A percentile compares a stretch with the other conserved stretches of the same genome.
phyloP scores from a whole-genome alignment of 2,888 invertebrate genomes.

The Tetranychus truncatus region DNA sequence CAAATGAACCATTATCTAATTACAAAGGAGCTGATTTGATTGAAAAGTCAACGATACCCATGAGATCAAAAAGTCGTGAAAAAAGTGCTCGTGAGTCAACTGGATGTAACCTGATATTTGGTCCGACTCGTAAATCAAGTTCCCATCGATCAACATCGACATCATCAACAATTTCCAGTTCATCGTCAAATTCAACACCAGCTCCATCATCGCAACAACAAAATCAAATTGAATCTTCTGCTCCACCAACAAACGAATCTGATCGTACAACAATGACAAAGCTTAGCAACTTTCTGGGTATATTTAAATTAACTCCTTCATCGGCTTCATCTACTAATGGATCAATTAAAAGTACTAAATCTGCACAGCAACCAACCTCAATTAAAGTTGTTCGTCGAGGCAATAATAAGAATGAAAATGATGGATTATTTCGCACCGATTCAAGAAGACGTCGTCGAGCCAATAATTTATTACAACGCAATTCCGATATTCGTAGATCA shows the following conservation, averaged over 20 bases:
- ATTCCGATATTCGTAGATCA: background rate
- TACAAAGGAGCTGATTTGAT: background rate
- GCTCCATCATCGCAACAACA: background rate
- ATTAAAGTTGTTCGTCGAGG: background rate
- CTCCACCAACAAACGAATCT: background rate
- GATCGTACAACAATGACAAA: constrained; percentile 7
- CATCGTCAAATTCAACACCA: background rate
- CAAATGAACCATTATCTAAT: background rate
- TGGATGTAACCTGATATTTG: background rate
- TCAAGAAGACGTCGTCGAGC: constrained; percentile 3
- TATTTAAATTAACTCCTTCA: background rate
- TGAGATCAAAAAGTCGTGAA: background rate
- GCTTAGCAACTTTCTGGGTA: background rate
- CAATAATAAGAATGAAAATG: background rate
- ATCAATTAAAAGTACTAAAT: background rate
- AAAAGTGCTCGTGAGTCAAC: background rate
- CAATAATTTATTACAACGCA: constrained; percentile 6
- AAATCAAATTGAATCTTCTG: background rate
- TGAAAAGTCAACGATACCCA: constrained; percentile 5
- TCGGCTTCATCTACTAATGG: background rate
- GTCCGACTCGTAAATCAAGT: background rate
- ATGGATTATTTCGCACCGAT: background rate
- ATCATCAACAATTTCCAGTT: background rate
- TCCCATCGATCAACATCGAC: background rate
- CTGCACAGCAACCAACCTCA: background rate